Conservation (phyloP, 2,888 invertebrate species). For the Fragum sueziense region DNA sequence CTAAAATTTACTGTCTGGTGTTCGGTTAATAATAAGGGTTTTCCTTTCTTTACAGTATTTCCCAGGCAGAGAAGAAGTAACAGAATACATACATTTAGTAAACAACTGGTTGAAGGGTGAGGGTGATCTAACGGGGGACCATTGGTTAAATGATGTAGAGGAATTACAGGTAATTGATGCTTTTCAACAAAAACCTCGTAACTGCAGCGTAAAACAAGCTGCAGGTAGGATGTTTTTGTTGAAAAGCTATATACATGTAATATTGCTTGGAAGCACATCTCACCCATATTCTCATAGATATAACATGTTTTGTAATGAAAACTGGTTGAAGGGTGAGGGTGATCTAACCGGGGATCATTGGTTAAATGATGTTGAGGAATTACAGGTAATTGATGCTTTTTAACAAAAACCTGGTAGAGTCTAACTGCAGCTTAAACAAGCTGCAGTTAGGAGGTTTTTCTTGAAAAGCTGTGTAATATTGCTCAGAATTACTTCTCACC, state of each 20-base stretch:
- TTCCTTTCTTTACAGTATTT: constrained; percentile 86
- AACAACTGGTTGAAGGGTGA: constrained; percentile 84
- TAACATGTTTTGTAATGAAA: constrained; percentile 50
- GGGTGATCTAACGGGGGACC: constrained; percentile 80
- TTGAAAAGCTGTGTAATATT: constrained; percentile 1
- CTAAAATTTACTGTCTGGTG: no score
- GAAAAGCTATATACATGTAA: constrained; percentile 4
- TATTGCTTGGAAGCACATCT: no score
- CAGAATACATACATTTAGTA: constrained; percentile 86
- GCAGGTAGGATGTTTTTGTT: neutral
- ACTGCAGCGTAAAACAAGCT: no score
- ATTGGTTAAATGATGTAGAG: constrained; percentile 80
- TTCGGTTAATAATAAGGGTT: no score
- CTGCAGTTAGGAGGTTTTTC: no score
- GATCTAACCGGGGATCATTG: constrained; percentile 81
- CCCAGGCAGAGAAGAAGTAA: constrained; percentile 89
- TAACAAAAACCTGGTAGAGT: no score
- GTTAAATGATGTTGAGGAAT: constrained; percentile 77
- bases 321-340: constrained; percentile 83
- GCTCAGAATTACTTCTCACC: no score
- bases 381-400: constrained; percentile 75
- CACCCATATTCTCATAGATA: neutral
- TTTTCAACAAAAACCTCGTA: no score
- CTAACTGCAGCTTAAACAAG: no score
- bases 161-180: constrained; percentile 74